Evolutionary conservation across 2,888 invertebrate species (phyloP).

Genomic region (Girardia tigrina): DNA sequence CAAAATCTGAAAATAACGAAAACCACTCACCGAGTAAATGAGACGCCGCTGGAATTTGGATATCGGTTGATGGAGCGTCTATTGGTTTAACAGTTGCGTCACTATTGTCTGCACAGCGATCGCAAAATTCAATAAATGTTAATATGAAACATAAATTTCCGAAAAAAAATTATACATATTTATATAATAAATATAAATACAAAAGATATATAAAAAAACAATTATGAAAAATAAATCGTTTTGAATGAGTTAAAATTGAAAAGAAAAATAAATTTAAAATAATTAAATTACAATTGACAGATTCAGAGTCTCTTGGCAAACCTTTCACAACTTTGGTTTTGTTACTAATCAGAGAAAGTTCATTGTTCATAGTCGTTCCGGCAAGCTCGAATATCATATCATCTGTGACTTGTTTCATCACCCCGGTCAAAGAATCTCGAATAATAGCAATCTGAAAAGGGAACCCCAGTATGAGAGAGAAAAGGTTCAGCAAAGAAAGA

Average conservation of each 20-base stretch:
- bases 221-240: not conserved
- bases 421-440: constrained; percentile 6
- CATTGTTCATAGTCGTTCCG: not conserved
- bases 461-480: not conserved
- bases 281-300: constrained; percentile 13
- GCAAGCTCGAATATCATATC: not conserved
- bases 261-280: not conserved
- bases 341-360: not conserved
- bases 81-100: constrained; percentile 23
- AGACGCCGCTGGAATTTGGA: not conserved
- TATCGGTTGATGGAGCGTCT: not conserved
- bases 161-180: not conserved
- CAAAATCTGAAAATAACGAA: not conserved
- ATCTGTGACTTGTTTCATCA: not conserved
- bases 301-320: not conserved
- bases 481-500: not conserved
- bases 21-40: not conserved
- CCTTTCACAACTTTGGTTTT: not conserved
- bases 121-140: constrained; percentile 23
- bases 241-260: not conserved
- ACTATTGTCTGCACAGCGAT: not conserved
- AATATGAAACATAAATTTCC: not conserved
- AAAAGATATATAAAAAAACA: not conserved
- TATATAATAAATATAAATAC: not conserved
- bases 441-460: not conserved